These are phyloP conservation scores for Sebastes schlegelii DNA, from an alignment of 2,113 vertebrate species.

Conservation along the genomic window DNA sequence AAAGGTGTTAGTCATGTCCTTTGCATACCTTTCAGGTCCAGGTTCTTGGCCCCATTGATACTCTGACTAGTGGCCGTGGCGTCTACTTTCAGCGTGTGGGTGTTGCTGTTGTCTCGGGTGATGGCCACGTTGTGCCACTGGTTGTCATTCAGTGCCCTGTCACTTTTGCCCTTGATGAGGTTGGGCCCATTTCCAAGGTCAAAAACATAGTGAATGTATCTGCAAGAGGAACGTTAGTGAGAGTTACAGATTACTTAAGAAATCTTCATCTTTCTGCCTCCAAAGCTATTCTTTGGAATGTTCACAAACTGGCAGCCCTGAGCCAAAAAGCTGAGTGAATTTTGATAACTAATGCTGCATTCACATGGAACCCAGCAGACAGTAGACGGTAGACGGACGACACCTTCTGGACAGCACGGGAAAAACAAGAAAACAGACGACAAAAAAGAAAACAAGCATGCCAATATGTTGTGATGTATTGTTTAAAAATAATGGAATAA, in stretches of 20 bases:
- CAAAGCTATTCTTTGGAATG: neutral
- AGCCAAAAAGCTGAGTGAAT: neutral
- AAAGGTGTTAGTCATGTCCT: neutral
- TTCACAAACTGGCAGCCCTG: neutral
- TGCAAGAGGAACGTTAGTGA: conserved; percentile 56
- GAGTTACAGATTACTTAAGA: neutral
- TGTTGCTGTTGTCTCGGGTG: conserved; percentile 97
- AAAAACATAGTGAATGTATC: conserved; percentile 99
- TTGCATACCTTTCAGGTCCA: conserved; percentile 95
- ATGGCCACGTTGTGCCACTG: conserved; percentile 99
- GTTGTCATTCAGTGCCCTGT: conserved; percentile 94
- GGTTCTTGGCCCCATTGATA: conserved; percentile 98
- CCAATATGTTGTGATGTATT: too few relatives aligned
- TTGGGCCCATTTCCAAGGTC: conserved; percentile 97
- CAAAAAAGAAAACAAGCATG: too few relatives aligned
- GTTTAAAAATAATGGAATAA: neutral
- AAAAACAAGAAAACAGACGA: too few relatives aligned
- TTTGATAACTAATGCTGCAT: neutral
- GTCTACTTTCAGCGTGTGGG: conserved; percentile 96
- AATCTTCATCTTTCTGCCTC: neutral
- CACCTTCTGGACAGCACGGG: too few relatives aligned
- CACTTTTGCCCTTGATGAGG: conserved; percentile 97
- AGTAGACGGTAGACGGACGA: too few relatives aligned
- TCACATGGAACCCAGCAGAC: too few relatives aligned
- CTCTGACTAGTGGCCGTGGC: conserved; percentile 93